phyloP scores from a whole-genome alignment of 2,888 invertebrate genomes.

The Idaea aversata region DNA sequence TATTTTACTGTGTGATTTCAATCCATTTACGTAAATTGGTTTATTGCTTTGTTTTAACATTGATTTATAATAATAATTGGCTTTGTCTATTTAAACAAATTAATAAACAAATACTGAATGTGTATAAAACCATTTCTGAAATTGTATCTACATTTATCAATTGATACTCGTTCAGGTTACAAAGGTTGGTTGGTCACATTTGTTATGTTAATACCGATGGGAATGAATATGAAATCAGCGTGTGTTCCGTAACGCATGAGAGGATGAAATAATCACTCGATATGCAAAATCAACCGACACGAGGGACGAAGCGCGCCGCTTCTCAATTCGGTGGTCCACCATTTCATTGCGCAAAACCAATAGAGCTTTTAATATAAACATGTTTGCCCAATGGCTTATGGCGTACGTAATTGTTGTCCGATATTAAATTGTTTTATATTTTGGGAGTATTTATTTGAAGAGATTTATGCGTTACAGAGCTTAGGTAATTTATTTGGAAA shows the following conservation, averaged over 20 bases:
- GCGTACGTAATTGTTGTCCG: constrained; percentile 42
- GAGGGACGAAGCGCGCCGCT: constrained; percentile 27
- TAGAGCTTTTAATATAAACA: constrained; percentile 61
- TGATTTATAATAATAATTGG: not conserved
- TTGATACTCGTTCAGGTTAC: constrained; percentile 20
- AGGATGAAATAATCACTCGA: constrained; percentile 63
- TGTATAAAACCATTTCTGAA: not conserved
- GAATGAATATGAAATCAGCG: constrained; percentile 58
- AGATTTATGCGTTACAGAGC: constrained; percentile 8
- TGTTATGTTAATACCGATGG: constrained; percentile 47
- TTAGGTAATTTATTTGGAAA: constrained; percentile 12
- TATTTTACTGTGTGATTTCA: not conserved
- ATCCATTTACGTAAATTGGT: not conserved
- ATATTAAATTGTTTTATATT: constrained; percentile 26
- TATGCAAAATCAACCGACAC: constrained; percentile 52
- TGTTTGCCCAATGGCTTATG: constrained; percentile 46
- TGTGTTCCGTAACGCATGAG: constrained; percentile 40
- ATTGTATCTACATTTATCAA: constrained; percentile 19
- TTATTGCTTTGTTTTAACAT: not conserved
- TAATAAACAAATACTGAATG: not conserved
- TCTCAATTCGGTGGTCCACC: constrained; percentile 58
- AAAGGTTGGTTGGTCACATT: constrained; percentile 29
- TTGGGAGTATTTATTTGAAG: constrained; percentile 8
- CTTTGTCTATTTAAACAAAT: not conserved
- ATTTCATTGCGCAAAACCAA: constrained; percentile 62